phyloP scores from a whole-genome alignment of 2,888 invertebrate species.

The Tinea semifulvella region DNA sequence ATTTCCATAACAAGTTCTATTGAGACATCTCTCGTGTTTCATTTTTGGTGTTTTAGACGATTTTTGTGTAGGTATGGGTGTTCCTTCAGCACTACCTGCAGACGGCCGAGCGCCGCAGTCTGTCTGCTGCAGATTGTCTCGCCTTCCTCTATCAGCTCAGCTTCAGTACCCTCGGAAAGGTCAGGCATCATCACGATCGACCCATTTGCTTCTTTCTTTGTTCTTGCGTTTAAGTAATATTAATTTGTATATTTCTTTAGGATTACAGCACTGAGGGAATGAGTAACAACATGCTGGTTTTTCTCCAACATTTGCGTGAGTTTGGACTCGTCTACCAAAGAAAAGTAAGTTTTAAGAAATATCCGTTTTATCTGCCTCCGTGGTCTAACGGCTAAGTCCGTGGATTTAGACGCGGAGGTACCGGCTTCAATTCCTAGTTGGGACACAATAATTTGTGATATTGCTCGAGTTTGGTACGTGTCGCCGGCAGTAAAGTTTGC shows the following conservation, averaged over 20 bases:
- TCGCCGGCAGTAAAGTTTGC: too few relatives aligned
- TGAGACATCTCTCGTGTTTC: too few relatives aligned
- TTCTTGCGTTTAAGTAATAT: too few relatives aligned
- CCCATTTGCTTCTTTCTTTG: not conserved
- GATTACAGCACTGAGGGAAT: constrained; percentile 97
- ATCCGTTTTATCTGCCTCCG: too few relatives aligned
- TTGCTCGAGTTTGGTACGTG: too few relatives aligned
- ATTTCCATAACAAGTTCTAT: too few relatives aligned
- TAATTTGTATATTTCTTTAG: constrained; percentile 51
- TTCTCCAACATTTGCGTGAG: constrained; percentile 95
- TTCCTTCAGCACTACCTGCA: constrained; percentile 96
- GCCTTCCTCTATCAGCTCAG: constrained; percentile 96
- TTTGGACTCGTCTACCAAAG: constrained; percentile 97
- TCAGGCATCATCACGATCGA: constrained; percentile 27
- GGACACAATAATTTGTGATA: too few relatives aligned
- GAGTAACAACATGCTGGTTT: constrained; percentile 85
- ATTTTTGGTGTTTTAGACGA: too few relatives aligned
- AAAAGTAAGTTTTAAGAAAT: constrained; percentile 75
- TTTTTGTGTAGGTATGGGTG: constrained; percentile 94
- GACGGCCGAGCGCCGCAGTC: constrained; percentile 86
- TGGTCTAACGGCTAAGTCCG: too few relatives aligned
- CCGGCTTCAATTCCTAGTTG: too few relatives aligned
- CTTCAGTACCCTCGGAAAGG: constrained; percentile 92
- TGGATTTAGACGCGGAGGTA: too few relatives aligned
- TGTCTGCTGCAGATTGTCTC: constrained; percentile 90